phyloP scores from a whole-genome alignment of 2,797 vertebrate genomes.

The Australoheros facetus region DNA sequence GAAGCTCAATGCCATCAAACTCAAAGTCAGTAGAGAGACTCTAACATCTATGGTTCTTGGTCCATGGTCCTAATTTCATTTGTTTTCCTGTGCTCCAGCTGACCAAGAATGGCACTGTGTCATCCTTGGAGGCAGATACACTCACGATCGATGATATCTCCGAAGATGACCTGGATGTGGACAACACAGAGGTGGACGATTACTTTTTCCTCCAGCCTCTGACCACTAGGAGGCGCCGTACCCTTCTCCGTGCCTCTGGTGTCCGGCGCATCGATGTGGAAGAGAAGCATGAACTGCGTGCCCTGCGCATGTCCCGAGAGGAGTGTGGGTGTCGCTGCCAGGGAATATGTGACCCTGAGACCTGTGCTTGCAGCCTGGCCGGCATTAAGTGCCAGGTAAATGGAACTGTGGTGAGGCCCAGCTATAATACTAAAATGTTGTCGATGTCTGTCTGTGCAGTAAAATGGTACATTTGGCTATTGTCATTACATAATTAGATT shows the following conservation, averaged over 20 bases:
- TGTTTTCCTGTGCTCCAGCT: constrained; percentile 75
- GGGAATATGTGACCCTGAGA: constrained; percentile 91
- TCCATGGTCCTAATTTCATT: not conserved
- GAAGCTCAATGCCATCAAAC: constrained; percentile 90
- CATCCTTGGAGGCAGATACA: constrained; percentile 88
- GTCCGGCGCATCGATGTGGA: constrained; percentile 94
- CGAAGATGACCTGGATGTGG: constrained; percentile 92
- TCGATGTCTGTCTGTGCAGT: constrained; percentile 45
- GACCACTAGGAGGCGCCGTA: constrained; percentile 89
- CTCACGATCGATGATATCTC: constrained; percentile 93
- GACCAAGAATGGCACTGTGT: constrained; percentile 90
- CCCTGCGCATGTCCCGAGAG: constrained; percentile 91
- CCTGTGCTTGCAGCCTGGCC: constrained; percentile 93
- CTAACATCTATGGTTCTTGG: too few relatives aligned
- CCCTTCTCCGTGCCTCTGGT: constrained; percentile 88
- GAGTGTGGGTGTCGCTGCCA: constrained; percentile 95
- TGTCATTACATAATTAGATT: not conserved
- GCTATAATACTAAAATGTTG: constrained; percentile 66
- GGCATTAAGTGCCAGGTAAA: constrained; percentile 98
- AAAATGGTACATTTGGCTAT: not conserved
- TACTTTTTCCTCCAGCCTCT: constrained; percentile 96
- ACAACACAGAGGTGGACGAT: constrained; percentile 94
- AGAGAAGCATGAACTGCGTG: constrained; percentile 90
- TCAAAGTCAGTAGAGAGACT: constrained; percentile 82
- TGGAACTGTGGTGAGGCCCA: constrained; percentile 78